Base-by-base conservation (phyloP, 2,888 invertebrate species). In the Macropis europaea region DNA sequence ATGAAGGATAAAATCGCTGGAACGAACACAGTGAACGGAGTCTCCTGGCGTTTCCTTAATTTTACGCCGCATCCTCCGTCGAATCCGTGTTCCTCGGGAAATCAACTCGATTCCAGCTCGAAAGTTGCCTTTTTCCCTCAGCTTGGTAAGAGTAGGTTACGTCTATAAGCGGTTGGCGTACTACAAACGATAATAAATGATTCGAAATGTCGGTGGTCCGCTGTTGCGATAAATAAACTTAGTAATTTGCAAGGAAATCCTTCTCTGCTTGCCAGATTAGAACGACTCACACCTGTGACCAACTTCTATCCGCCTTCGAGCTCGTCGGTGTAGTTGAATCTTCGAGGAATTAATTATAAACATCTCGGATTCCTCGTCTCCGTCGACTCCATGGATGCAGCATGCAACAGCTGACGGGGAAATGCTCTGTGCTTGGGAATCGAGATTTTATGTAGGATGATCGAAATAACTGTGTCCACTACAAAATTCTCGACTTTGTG, bases 121-220 rank as follows among this genome's bases (percentile, higher is more conserved):
- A n/a, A n/a, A n/a, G n/a, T n/a, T n/a, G 13, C 6, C 22, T n/a
- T 26, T 7, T 40, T 24, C n/a, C 19, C 28, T 19, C 19, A 17
- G 15, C 15, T 47, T 15, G n/a, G 40, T 24, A n/a, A 24, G 36
- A n/a, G 11, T 9, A 26, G 17, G 28, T 47, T 57, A 26, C 13
- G 40, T 57, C 42, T 43, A n/a, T n/a, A 61, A 47, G 9, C 9
- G 9, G 47, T 36, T 15, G 13, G 28, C 19, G 24, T 3, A n/a
- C 59, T 34, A 43, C 53, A 56, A 64, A 60, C 34, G 42, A 67
- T 68, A 71, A 76, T 73, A 78, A 78, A 76, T 61, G 64, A 73
- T 59, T 45, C 36, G 26, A 26, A 34, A 26, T 38, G 48, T 9
- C 13, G 24, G 45, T 15, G 45, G 34, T 6, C 6, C 36, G n/a